Percentiles rank a stretch among this genome's conserved stretches.
phyloP scores from a whole-genome alignment of 2,797 vertebrate genomes.

The Gymnodraco acuticeps region DNA sequence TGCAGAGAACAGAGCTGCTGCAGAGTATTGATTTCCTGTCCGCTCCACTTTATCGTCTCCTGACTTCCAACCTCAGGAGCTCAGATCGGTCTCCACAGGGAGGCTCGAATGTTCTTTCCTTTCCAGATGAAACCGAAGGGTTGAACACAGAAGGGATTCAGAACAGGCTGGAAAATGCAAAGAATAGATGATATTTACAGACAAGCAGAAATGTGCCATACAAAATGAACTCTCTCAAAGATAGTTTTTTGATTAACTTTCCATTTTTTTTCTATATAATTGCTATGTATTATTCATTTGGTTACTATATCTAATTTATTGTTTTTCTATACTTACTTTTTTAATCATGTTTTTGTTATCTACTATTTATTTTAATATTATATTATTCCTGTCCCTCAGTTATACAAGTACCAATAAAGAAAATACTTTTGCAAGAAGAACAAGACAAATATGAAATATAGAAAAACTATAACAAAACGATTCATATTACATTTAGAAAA shows the following conservation, averaged over 20 bases:
- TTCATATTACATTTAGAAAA: neutral
- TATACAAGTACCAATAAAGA: no score
- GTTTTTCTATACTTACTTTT: no score
- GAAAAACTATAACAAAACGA: no score
- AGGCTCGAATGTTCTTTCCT: neutral
- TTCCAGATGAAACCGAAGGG: neutral
- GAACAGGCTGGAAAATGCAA: neutral
- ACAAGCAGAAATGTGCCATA: neutral
- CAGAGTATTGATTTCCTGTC: slow-evolving; percentile 69
- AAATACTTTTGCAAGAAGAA: no score
- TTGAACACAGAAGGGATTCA: neutral
- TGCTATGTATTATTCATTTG: no score
- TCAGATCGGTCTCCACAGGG: neutral
- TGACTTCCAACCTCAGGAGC: slow-evolving; percentile 24
- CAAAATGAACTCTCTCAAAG: neutral
- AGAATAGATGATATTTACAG: slow-evolving; percentile 3
- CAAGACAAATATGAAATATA: no score
- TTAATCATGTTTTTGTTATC: no score
- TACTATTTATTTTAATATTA: no score
- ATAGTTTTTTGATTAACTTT: no score
- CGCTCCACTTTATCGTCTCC: slow-evolving; percentile 46
- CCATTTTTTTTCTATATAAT: no score
- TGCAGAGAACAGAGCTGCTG: slow-evolving; percentile 44
- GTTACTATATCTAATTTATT: no score
- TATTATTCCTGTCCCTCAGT: no score